Conservation (phyloP, 2,888 invertebrate species). For the Caenorhabditis uteleia region DNA sequence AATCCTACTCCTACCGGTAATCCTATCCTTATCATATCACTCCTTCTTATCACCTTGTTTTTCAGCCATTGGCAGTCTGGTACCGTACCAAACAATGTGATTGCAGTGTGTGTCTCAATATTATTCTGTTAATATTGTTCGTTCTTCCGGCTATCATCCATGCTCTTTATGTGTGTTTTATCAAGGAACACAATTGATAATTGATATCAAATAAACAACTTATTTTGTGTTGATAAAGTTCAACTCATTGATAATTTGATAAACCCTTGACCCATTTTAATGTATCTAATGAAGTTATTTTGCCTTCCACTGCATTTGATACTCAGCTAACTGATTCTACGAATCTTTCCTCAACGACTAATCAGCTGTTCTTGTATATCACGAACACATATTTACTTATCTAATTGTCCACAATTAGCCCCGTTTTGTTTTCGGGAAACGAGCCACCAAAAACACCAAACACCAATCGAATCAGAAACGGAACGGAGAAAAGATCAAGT, state of each 20-base stretch:
- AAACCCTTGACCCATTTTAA: not conserved
- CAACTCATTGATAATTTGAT: not conserved
- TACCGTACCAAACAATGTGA: constrained; percentile 29
- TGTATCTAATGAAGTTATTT: no score
- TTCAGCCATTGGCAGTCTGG: constrained; percentile 45
- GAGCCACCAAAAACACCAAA: no score
- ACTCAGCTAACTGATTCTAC: no score
- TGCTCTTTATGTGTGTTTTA: constrained; percentile 46
- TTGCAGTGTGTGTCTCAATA: constrained; percentile 38
- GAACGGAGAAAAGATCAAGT: no score
- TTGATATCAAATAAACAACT: not conserved
- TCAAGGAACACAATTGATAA: constrained; percentile 6
- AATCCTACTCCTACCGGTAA: constrained; percentile 40
- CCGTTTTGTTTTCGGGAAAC: no score
- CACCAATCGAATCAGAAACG: no score
- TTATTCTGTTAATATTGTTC: constrained; percentile 32
- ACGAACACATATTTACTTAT: no score
- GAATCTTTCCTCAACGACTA: no score
- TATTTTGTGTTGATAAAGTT: not conserved
- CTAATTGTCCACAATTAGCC: no score
- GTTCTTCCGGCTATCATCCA: constrained; percentile 39
- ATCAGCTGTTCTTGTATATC: no score
- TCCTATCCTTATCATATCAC: not conserved
- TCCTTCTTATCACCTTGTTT: not conserved
- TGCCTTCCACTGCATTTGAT: no score